Evolutionary conservation across 2,113 vertebrate species (phyloP), one percentile per base, ranked within the genome.

Genomic region (Thermophis baileyi): DNA sequence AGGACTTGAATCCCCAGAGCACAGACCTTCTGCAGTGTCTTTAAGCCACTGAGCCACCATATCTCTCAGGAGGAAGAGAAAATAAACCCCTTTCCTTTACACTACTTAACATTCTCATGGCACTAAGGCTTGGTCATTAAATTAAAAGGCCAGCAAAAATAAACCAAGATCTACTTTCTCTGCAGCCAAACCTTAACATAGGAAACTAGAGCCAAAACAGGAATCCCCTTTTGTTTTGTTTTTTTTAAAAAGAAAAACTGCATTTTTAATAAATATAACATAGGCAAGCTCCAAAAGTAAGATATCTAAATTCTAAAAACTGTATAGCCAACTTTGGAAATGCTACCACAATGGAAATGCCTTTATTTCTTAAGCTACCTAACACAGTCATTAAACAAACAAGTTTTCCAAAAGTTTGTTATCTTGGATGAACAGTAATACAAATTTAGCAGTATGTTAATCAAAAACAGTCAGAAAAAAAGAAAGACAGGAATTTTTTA

Each of bases 381-480:
- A 51, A 27, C 89, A 55, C 25, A 87, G 95, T 24, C 51, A 88
- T 24, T 63, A 92, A 87, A 10, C 4, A 49, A 44, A 91, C 85
- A 0, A 93, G 85, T 95, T 92, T 88, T n/a, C 91, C 93, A 16
- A 74, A 6, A 10, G 57, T 60, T 60, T 16, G 63, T 0, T 2
- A 53, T 51, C 18, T 88, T 88, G 90, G 47, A 89, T 27, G 87
- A 74, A 24, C 51, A 93, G 85, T 47, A 55, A 35, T 53, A 94
- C 69, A 57, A 87, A 16, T 6, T 85, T 93, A 22, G 18, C 0
- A 93, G 44, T 10, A 12, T 8, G 0, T 40, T 12, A 30, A 85
- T 89, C 93, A 35, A 60, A 94, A 90, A 88, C 50, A 40, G 24
- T 89, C 50, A 85, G 35, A 95, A 96, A 95, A 27, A 4, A n/a